Percentiles rank a stretch among this genome's conserved stretches.
Evolutionary conservation across 1,140 invertebrate genomes (phyloP).

Genomic region (Nilaparvata lugens): DNA sequence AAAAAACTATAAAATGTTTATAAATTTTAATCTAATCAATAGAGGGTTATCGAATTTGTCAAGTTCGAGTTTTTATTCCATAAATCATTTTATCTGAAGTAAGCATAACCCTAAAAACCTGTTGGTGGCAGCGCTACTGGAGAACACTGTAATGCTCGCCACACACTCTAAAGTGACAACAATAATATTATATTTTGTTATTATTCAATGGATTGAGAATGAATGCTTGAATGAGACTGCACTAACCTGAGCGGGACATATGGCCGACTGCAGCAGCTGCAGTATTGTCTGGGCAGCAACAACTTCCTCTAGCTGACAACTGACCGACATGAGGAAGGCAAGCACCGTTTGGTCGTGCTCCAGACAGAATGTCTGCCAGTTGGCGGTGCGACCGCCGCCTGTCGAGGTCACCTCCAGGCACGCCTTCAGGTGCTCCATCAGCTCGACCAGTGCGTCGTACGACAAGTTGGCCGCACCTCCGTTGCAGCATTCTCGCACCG

Average conservation of each 20-base stretch:
- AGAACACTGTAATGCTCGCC: no score
- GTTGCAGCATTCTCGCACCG: conserved; percentile 47
- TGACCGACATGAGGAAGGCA: conserved; percentile 55
- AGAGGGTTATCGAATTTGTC: no score
- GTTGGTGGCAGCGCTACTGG: no score
- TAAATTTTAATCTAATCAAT: no score
- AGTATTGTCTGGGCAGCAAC: conserved; percentile 85
- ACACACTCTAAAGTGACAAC: no score
- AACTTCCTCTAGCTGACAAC: conserved; percentile 82
- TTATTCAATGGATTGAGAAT: no score
- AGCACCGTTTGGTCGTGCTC: conserved; percentile 62
- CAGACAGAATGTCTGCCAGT: conserved; percentile 90
- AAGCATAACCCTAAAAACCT: no score
- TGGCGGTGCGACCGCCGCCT: conserved; percentile 56
- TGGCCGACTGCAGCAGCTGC: conserved; percentile 79
- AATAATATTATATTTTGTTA: no score
- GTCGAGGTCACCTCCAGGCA: conserved; percentile 86
- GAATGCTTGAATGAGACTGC: no score
- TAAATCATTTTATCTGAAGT: no score
- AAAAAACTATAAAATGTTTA: no score
- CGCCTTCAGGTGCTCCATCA: conserved; percentile 91
- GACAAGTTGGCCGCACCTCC: conserved; percentile 41
- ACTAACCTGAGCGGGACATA: conserved; percentile 44
- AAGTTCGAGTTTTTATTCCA: no score
- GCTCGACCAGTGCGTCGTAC: conserved; percentile 82